Percentiles rank a stretch among this genome's conserved stretches.
These are phyloP conservation scores for Araneus ventricosus DNA, from an alignment of 1,140 invertebrate genomes.

Conservation along the genomic window DNA sequence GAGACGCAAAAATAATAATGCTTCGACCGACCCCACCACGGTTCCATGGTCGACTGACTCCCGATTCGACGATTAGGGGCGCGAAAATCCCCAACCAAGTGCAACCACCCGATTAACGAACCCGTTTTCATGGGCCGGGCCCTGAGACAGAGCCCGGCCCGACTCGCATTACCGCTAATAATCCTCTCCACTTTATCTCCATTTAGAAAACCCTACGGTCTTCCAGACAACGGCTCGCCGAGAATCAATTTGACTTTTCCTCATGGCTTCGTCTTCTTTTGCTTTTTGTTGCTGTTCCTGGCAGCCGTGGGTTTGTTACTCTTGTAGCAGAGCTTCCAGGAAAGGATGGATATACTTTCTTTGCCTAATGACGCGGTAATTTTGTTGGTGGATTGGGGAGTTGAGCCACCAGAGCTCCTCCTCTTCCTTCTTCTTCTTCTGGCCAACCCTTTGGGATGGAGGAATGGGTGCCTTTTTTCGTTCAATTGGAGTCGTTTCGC, in stretches of 20 bases:
- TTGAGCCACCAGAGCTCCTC: not conserved
- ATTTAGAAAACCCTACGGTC: conserved; percentile 34
- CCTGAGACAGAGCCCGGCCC: not conserved
- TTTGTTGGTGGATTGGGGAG: conserved; percentile 36
- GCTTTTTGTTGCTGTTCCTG: not conserved
- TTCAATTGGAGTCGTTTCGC: not conserved
- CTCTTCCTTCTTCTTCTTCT: not conserved
- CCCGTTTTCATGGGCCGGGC: not conserved
- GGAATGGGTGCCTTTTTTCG: not conserved
- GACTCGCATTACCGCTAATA: conserved; percentile 51
- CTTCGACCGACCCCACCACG: not conserved
- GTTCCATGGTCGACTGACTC: conserved; percentile 6
- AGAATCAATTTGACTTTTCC: conserved; percentile 61
- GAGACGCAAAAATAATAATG: not conserved
- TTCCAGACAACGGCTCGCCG: conserved; percentile 16
- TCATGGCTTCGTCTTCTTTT: not conserved
- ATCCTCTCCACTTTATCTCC: conserved; percentile 60
- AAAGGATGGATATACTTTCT: not conserved
- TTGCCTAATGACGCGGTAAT: conserved; percentile 63
- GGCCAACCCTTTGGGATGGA: not conserved
- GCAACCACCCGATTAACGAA: conserved; percentile 53
- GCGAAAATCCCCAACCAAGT: conserved; percentile 47
- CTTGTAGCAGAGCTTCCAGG: not conserved
- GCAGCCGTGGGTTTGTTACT: not conserved
- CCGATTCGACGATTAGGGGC: conserved; percentile 48